Evolutionary conservation across 2,888 invertebrate genomes (phyloP), one percentile per base, ranked within the genome.

Genomic region (Pilophorus perplexus): DNA sequence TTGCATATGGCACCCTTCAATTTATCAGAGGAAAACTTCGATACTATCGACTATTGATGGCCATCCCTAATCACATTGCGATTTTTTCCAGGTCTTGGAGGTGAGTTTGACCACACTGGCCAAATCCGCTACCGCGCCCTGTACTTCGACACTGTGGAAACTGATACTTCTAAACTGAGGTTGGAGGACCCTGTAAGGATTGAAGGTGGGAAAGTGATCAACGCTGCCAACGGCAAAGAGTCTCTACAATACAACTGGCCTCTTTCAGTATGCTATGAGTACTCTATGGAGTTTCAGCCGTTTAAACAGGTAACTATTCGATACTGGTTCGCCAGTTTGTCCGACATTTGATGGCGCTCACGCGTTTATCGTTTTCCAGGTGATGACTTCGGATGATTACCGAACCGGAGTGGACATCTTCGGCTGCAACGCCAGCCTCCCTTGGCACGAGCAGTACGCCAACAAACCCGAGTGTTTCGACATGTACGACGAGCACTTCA

Each of bases 381-480:
- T 62, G 8, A 62, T 62, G 27, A 62, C 62, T 14, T 62, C 62
- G n/a, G 62, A 62, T 33, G 62, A 62, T 16, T 62, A 46, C 28
- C 25, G 62, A 12, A 20, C 46, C 1, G 62, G 62, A 8, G 25
- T 28, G 12, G 6, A 2, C 2, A 27, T 62, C 3, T 62, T 62
- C 20, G 46, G 25, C 46, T 62, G 62, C 46, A 62, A 62, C 18
- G 38, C 44, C 3, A 46, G 48, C 22, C 38, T 62, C 10, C 62
- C 62, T 1, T 62, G 62, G 62, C 62, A 62, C 33, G 62, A 62
- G 28, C 62, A 62, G 48, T 62, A 62, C 33, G 62, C 62, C 12
- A 27, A 18, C n/a, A 62, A 62, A 33, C 62, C 62, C 1, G 62
- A 62, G 38, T 28, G 28, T 20, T 62, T 62, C 33, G 62, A 62